Percentiles rank a stretch among this genome's conserved stretches.
phyloP scores from a whole-genome alignment of 2,797 vertebrate genomes.

The Pelodytes ibericus region DNA sequence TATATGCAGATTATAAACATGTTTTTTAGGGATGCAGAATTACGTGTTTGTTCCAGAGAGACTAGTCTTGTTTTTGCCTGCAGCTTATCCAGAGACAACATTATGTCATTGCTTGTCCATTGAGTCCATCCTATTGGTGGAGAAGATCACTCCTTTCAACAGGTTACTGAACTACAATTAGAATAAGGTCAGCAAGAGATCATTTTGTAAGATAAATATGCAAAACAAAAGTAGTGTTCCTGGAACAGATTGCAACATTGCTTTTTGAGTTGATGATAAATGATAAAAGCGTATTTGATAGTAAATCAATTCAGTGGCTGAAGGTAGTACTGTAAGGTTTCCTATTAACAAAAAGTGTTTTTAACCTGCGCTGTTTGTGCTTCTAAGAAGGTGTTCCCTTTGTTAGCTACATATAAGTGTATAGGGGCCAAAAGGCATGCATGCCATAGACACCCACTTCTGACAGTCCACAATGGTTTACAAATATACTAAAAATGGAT shows the following conservation, averaged over 20 bases:
- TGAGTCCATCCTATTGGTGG: conserved; percentile 33
- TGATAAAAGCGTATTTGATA: too few species aligned
- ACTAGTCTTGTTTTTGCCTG: conserved; percentile 9
- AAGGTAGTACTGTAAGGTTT: background rate
- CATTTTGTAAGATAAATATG: conserved; percentile 46
- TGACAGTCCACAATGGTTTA: too few species aligned
- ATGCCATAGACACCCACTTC: too few species aligned
- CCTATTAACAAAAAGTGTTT: too few species aligned
- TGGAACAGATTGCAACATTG: conserved; percentile 31
- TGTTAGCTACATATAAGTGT: too few species aligned
- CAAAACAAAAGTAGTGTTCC: conserved; percentile 23
- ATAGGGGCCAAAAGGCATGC: too few species aligned
- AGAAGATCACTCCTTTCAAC: conserved; percentile 34
- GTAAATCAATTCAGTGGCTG: too few species aligned
- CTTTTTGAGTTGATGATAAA: conserved; percentile 2
- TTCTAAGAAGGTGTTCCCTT: too few species aligned
- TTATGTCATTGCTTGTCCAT: background rate
- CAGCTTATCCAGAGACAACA: background rate
- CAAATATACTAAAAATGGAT: too few species aligned
- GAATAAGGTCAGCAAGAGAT: conserved; percentile 19
- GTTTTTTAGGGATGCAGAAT: conserved; percentile 19
- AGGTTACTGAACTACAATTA: conserved; percentile 27
- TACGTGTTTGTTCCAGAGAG: background rate
- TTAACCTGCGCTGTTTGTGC: too few species aligned
- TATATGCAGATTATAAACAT: conserved; percentile 17